Base-by-base conservation (phyloP, 2,797 vertebrate genomes). In the Rousettus madagascariensis region DNA sequence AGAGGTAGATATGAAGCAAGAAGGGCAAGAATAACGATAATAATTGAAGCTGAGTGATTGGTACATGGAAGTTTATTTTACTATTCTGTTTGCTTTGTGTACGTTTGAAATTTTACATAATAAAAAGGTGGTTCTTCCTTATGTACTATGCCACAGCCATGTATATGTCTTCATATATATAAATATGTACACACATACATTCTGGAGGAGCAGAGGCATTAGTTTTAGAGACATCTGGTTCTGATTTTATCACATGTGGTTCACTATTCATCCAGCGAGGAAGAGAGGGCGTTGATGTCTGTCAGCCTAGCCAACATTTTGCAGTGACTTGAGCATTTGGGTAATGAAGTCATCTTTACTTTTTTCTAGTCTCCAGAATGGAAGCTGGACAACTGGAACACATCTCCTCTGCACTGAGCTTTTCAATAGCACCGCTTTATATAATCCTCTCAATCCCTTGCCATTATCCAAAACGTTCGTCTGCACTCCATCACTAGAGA, bases 401-500 rank as follows among this genome's bases (percentile, higher is more conserved):
- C 4, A 28, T 79, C 78, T 11, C 30, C 51, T 16, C 51, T 91
- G 89, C 87, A 20, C n/a, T 6, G 1, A 78, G 89, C 77, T 92
- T 90, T 71, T 57, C 0, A 84, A 79, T 92, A 93, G 72, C 66
- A 11, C 90, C 13, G 22, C 66, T 71, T 65, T 86, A 26, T 59
- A 43, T 28, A 92, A 95, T 78, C 77, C 91, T 4, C 79, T 57
- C 41, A 11, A 57, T 91, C 57, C 57, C 94, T 94, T 85, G 72
- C 53, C 92, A 28, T 28, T 41, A 30, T 55, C 36, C 74, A 93
- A 94, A 26, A 82, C 49, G 86, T 89, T 79, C 30, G 59, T 85
- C 94, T 97, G 75, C 68, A 95, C 91, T 97, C 91, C 55, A 36
- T 33, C 90, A 96, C 49, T 80, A 57, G 36, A 90, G 63, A 90